These are phyloP conservation scores for Athene noctua DNA, from an alignment of 2,113 vertebrate genomes.

Conservation along the genomic window DNA sequence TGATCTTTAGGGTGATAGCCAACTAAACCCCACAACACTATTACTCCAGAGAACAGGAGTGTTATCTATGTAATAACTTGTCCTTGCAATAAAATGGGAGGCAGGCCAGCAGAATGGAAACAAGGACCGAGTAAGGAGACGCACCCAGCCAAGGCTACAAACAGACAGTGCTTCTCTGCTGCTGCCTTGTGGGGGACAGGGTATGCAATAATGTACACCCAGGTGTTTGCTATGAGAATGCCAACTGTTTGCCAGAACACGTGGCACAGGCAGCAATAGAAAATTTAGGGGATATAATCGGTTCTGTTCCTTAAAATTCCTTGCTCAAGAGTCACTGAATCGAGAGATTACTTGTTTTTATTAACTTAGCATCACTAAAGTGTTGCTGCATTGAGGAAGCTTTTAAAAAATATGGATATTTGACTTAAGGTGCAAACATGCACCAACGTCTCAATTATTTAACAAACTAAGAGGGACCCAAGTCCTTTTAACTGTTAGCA, in stretches of 20 bases:
- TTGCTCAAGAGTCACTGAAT: not conserved
- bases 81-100: not conserved
- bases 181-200: not conserved
- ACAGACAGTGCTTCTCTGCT: not conserved
- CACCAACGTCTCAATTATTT: not conserved
- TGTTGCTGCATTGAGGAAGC: accelerated
- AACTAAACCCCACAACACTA: not conserved
- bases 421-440: not conserved
- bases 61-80: not conserved
- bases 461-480: not conserved
- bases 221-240: not conserved
- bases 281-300: not conserved
- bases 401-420: not conserved
- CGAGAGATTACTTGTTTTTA: not conserved
- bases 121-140: accelerated
- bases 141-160: not conserved
- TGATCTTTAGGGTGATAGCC: not conserved
- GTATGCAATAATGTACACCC: not conserved
- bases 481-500: not conserved
- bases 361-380: not conserved
- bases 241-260: not conserved
- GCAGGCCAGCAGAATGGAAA: not conserved
- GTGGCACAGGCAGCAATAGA: not conserved
- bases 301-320: not conserved
- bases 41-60: not conserved